Evolutionary conservation across 2,113 vertebrate species (phyloP), one percentile per base, ranked within the genome.

Genomic region (Peromyscus polionotus): DNA sequence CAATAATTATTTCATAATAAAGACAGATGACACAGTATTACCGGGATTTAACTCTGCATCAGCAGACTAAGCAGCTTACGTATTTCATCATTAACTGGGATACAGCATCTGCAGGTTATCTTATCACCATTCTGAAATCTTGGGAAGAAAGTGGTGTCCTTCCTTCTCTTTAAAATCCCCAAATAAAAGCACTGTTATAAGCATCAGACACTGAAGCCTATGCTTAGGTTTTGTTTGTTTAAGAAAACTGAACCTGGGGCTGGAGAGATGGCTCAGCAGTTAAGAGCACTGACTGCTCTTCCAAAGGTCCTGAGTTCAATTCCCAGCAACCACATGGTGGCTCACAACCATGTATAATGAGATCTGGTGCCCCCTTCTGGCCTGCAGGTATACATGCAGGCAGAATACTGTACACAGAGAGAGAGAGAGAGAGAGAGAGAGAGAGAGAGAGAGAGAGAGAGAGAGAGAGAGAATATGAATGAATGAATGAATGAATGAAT

Each of bases 1-100:
- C 68, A 73, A 31, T 36, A 84, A 91, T 19, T 97, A 51, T 93
- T 97, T 96, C 77, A 86, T 87, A 96, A 93, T 88, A 91, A 96
- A 88, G 88, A 54, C 90, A 80, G 26, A 91, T 54, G 54, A 85
- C 17, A 70, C 84, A 92, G 45, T 61, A 75, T 77, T 73, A 92
- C 73, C 96, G n/a, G 24, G 45, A 72, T 19, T n/a, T 24, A 54
- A 14, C 86, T 73, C 54, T 88, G 59, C 57, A 93, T 59, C 36
- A 96, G 88, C n/a, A 89, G 76, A 67, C 24, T 79, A 45, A 76
- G 42, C 84, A 88, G 67, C 42, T 51, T 51, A 51, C n/a, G 8
- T 67, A 76, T 63, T 89, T 86, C 17, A 80, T 76, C 20, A 1
- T 7, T 81, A 16, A 67, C 0, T 94, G 81, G 94, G 96, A 91